Evolutionary conservation across 2,797 vertebrate genomes (phyloP).

Genomic region (Megalops cyprinoides): DNA sequence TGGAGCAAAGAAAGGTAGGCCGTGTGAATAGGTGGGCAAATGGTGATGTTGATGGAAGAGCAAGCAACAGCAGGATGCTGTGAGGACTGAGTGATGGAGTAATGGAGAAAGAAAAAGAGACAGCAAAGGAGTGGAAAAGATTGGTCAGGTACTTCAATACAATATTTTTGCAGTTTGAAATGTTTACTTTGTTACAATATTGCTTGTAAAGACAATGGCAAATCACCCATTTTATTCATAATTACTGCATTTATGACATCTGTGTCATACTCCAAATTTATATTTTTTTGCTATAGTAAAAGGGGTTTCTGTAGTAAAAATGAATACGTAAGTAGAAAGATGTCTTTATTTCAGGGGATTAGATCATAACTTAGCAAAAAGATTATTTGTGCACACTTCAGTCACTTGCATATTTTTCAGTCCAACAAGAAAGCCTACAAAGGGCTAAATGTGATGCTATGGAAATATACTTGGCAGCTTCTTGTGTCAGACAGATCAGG

Average conservation of each 20-base stretch:
- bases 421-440: neutral
- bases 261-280: neutral
- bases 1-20: constrained; percentile 40
- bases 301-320: no score
- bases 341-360: no score
- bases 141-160: constrained; percentile 66
- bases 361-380: no score
- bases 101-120: constrained; percentile 57
- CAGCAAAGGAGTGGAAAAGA: constrained; percentile 51
- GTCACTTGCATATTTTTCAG: constrained; percentile 27
- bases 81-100: constrained; percentile 61
- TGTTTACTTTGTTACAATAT: no score
- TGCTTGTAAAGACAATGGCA: no score
- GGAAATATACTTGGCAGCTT: neutral
- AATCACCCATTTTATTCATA: constrained; percentile 11
- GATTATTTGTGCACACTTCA: constrained; percentile 34
- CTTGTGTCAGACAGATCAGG: neutral
- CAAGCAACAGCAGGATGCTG: constrained; percentile 58
- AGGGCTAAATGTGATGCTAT: neutral
- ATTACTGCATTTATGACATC: constrained; percentile 9
- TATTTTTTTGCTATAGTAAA: neutral
- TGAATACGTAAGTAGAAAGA: no score
- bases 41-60: constrained; percentile 46
- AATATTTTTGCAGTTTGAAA: constrained; percentile 39
- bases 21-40: constrained; percentile 26